Base-by-base conservation (phyloP, 2,888 invertebrate species). In the Ganaspis brasiliensis region DNA sequence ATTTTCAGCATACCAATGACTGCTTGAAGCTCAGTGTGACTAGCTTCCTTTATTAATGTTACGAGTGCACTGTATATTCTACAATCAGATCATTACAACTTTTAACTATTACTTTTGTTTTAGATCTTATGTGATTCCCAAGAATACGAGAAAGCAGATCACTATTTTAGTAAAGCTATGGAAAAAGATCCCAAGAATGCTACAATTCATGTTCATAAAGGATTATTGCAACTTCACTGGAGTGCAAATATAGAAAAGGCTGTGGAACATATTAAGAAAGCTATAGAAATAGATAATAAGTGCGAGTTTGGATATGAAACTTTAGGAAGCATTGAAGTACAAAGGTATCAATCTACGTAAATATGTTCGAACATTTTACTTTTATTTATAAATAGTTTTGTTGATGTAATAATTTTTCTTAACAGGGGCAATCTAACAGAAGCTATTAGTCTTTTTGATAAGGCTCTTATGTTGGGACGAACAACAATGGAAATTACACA, bases 301-400 rank as follows among this genome's bases (percentile, higher is more conserved):
- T 98, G 98, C 93, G 97, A 97, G 92, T 96, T 98, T 93, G 98
- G 97, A 9, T 98, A 97, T 91, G 99, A 99, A 93, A 98, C 98
- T 59, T 93, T 98, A 79, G 98, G 97, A 84, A 97, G 98, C 31
- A 96, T 99, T 82, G 98, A 98, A 94, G 97, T 98, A 81, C 98
- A 98, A 92, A 86, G 91, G 91, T 91, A 80, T 49, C 70, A 49
- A 19, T 76, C 21, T 31, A 31, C 31, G 45, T 1, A 67, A n/a
- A 35, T 14, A 56, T 14, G 8, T 37, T 67, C 35, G 6, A 72
- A 56, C 31, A 19, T 74, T 61, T 57, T 72, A 19, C 6, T 16
- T 40, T 63, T 26, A 16, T 57, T 5, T 8, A 56, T 45, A 16
- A 40, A 19, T 52, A 57, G 49, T n/a, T n/a, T n/a, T n/a, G n/a